Base-by-base conservation (phyloP, 2,113 vertebrate species). In the Odocoileus hemionus region DNA sequence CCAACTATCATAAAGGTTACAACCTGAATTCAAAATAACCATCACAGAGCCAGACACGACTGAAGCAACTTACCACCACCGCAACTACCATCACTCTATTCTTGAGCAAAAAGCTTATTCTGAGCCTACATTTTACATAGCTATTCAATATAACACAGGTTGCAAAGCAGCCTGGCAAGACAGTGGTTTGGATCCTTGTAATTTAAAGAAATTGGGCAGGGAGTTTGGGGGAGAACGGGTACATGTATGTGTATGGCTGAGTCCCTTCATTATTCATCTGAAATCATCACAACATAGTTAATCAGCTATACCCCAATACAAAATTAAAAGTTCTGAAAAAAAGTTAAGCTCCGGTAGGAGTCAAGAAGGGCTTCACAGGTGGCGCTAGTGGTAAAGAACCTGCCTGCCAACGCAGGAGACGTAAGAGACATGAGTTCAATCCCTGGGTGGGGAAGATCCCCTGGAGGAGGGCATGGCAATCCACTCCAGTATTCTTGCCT, bases 41-140 rank as follows among this genome's bases (percentile, higher is more conserved):
- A 0, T 36, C 2, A 0, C n/a, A 70, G 64, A 67, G 19, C 17
- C 9, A 0, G 64, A 36, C 64, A 70, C 0, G 1, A 36, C n/a
- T 36, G n/a, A 36, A 70, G 19, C 4, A 0, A 70, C 64, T 70
- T 70, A 70, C n/a, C 64, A 36, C n/a, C 33, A 9, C 61, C 2
- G 8, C 3, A 4, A 17, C 7, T 33, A 9, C 7, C 5, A 55
- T 39, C 79, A 36, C 55, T 61, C 61, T 54, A 17, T 89, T 83
- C 54, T 21, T 50, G 60, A 36, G 47, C 17, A 55, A 39, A 52
- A 12, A 58, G 26, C 61, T 64, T 39, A 64, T 15, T 33, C n/a
- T 25, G 30, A 57, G 33, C 15, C 55, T 47, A 21, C 7, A 52
- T 74, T 70, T 52, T 39, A 47, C 17, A 36, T 14, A 43, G 17